Base-by-base conservation (phyloP, 2,113 vertebrate genomes). In the Epinephelus cyanopodus region DNA sequence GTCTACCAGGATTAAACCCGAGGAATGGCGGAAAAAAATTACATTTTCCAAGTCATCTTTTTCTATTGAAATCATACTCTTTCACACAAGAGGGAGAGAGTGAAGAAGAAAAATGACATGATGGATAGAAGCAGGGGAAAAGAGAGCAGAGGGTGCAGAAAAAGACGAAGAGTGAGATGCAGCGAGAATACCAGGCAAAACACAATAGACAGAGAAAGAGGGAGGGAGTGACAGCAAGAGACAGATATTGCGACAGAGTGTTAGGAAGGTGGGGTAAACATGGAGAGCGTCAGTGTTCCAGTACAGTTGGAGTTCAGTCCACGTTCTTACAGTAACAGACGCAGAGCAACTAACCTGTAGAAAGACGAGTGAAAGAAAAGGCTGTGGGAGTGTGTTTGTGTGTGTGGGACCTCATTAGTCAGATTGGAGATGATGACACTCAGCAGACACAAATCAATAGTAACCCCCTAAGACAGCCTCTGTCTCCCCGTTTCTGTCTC, bases 391-490 rank as follows among this genome's bases (percentile, higher is more conserved):
- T 33, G 74, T 70, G 47, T 67, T 61, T 77, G 23, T 84, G 82
- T 82, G 80, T 64, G 68, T 1, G 11, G 52, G 70, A 54, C 33
- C 74, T 90, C 81, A 88, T 93, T 92, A 90, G 86, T 90, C 82
- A 73, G 72, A 89, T 79, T 89, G 80, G 74, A 73, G 77, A 87
- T 90, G 90, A 90, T 88, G 89, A 90, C 82, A 91, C 84, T 89
- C 79, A 83, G 74, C 70, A 91, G 90, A 90, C 84, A 81, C 78
- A 84, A 83, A 91, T 90, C 90, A 92, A 87, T 90, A 84, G 73
- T 74, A 83, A 90, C 61, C 86, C 74, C 19, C 61, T 50, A 76
- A 88, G 79, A 88, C 84, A 74, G 75, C 60, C 39, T 71, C 71
- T 62, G 71, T 84, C 83, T 87, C 65, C 70, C 21, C 8, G 14